Evolutionary conservation across 2,797 vertebrate genomes (phyloP), one percentile per base, ranked within the genome.

Genomic region (Cygnus olor): DNA sequence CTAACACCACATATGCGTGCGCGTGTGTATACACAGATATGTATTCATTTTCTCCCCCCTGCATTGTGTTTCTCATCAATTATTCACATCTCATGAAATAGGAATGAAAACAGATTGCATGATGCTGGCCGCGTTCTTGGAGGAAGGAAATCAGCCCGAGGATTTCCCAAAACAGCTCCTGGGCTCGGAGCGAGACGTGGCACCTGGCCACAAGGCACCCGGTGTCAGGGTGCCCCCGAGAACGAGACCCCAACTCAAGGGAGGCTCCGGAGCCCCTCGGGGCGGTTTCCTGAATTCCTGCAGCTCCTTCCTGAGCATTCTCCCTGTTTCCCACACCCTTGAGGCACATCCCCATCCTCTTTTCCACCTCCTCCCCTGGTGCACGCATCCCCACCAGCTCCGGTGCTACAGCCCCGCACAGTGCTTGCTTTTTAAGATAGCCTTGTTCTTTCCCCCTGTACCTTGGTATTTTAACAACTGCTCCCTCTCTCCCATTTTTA

Each of bases 101-200:
- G 92, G 97, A 97, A 98, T 98, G 97, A 98, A 97, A 98, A 97
- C 95, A 97, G 96, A 97, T 94, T 97, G 79, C 47, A 57, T 0
- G 70, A 92, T 80, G 90, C 95, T 95, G 97, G 89, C 94, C 49
- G 2, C 89, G 95, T 79, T 80, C 94, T 88, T 47, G 11, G 40
- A 83, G 94, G 89, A 95, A 86, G 89, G 88, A 96, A 95, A 94
- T 88, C 96, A 94, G 57, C 87, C 76, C 22, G 5, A 73, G 80
- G 85, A 83, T 94, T 94, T 93, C 91, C 93, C 28, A 7, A 68
- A 70, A 36, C 32, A 10, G 21, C 38, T 47, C 15, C 28, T 70
- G 53, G 54, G 66, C 60, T 84, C 5, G 1, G 51, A 36, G 68
- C 1, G 3, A 85, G 70, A 74, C 14, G 22, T 30, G 65, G 42